phyloP scores from a whole-genome alignment of 2,888 invertebrate species.

The Xanthorhoe designata region DNA sequence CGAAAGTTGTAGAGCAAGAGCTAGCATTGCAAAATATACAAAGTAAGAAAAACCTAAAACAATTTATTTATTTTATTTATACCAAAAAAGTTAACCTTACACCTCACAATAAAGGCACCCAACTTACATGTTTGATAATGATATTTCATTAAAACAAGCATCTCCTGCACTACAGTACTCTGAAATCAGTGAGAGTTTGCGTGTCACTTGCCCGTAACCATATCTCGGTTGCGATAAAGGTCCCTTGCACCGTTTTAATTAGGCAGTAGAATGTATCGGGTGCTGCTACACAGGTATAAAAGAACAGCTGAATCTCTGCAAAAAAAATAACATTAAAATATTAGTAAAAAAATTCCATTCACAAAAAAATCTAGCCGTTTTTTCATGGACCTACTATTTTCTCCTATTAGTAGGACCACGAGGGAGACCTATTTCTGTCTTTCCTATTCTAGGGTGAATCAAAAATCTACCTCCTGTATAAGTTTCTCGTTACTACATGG shows the following conservation, averaged over 20 bases:
- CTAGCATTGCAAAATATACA: conserved; percentile 1
- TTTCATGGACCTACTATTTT: too few species aligned
- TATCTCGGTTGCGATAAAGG: conserved; percentile 79
- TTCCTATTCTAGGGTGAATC: too few species aligned
- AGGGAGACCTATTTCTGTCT: too few species aligned
- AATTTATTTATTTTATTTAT: too few species aligned
- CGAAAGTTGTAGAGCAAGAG: conserved; percentile 43
- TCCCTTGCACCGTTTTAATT: conserved; percentile 82
- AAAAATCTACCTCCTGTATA: too few species aligned
- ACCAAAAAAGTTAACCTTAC: too few species aligned
- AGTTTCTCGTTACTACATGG: too few species aligned
- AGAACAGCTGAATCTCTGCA: conserved; percentile 13
- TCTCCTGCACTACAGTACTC: conserved; percentile 18
- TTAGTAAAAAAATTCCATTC: neutral
- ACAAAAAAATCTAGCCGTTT: too few species aligned
- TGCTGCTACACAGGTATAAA: conserved; percentile 41
- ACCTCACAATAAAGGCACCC: too few species aligned
- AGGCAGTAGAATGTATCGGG: conserved; percentile 76
- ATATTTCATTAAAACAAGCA: neutral
- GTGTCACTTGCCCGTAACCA: conserved; percentile 76
- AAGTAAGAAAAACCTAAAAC: too few species aligned
- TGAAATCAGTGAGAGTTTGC: conserved; percentile 67
- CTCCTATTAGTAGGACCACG: too few species aligned
- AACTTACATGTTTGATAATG: too few species aligned
- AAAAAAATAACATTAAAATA: neutral